Percentiles rank a stretch among this genome's conserved stretches.
phyloP scores from a whole-genome alignment of 2,888 invertebrate genomes.

The Acrobasis repandana region DNA sequence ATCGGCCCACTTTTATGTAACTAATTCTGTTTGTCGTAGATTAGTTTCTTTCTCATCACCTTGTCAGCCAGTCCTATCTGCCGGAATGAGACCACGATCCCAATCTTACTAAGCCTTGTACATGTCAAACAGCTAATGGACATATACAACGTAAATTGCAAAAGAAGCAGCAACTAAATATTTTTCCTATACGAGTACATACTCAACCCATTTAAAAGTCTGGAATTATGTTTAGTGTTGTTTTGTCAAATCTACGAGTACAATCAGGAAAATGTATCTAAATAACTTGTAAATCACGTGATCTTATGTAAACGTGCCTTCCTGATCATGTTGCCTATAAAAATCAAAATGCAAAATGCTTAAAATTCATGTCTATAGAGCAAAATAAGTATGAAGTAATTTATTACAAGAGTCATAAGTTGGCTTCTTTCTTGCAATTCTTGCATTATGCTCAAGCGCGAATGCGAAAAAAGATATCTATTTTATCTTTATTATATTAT shows the following conservation, averaged over 20 bases:
- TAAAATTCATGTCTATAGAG: too few species aligned
- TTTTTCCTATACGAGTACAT: not conserved
- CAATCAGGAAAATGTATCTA: too few species aligned
- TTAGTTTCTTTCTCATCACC: not conserved
- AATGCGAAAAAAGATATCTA: too few species aligned
- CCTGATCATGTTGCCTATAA: too few species aligned
- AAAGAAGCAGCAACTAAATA: not conserved
- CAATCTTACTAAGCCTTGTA: not conserved
- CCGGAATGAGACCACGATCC: not conserved
- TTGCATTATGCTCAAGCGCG: too few species aligned
- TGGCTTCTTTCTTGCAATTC: too few species aligned
- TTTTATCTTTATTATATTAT: too few species aligned
- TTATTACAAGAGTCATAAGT: too few species aligned
- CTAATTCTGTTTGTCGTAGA: constrained; percentile 10
- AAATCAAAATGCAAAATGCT: too few species aligned
- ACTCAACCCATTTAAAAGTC: not conserved
- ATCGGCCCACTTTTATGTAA: constrained; percentile 19
- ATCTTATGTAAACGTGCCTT: too few species aligned
- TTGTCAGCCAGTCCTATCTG: not conserved
- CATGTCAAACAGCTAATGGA: not conserved
- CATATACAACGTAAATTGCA: not conserved
- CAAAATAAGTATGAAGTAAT: too few species aligned
- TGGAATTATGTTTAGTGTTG: not conserved
- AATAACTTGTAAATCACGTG: not conserved
- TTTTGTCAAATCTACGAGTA: not conserved